phyloP scores from a whole-genome alignment of 37 sponge, comb jelly and placozoan species.

The Eunapius fragilis region DNA sequence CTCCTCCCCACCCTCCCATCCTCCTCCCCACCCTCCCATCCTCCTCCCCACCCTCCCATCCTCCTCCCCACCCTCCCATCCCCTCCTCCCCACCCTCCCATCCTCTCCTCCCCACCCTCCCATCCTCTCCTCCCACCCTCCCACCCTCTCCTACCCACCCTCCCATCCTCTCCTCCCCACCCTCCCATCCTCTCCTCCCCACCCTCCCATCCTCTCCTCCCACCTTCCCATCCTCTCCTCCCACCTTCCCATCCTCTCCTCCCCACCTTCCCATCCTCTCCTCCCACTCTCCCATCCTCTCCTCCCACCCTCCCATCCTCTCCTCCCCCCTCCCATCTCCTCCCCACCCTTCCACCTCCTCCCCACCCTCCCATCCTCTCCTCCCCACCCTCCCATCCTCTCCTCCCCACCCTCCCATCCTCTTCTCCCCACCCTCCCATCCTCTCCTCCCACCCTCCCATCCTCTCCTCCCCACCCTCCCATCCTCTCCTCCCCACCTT shows the following conservation, averaged over 20 bases:
- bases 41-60: neutral
- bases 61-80: neutral
- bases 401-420: too few relatives aligned
- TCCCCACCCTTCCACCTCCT: too few relatives aligned
- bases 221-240: conserved; percentile 5
- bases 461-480: too few relatives aligned
- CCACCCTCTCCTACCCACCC: neutral
- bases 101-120: neutral
- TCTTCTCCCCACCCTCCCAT: too few relatives aligned
- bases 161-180: conserved; percentile 13
- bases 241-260: neutral
- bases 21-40: neutral
- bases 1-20: neutral
- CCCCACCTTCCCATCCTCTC: neutral
- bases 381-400: too few relatives aligned
- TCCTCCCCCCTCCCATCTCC: too few relatives aligned
- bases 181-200: neutral
- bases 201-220: neutral
- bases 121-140: neutral
- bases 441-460: too few relatives aligned
- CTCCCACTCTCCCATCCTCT: conserved; percentile 1
- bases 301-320: neutral
- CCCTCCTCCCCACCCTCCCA: neutral
- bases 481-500: too few relatives aligned
- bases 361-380: too few relatives aligned